Conservation (phyloP, 2,113 vertebrate species). For the Podilymbus podiceps region DNA sequence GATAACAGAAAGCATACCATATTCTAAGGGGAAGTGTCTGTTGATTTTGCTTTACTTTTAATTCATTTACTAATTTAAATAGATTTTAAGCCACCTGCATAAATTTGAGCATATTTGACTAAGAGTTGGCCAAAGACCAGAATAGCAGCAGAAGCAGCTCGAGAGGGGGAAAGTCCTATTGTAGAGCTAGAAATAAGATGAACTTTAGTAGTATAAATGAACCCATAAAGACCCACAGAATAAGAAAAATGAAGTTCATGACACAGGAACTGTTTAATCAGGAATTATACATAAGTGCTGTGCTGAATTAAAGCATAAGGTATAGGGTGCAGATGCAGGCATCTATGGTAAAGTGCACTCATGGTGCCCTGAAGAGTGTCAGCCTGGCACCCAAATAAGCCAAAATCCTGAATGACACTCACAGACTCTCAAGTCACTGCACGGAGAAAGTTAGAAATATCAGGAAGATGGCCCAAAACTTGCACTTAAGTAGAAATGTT, state of each 20-base stretch:
- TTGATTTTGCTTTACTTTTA: slow-evolving; percentile 48
- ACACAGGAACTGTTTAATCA: not conserved
- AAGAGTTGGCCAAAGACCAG: not conserved
- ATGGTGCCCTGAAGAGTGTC: not conserved
- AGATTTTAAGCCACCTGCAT: slow-evolving; percentile 48
- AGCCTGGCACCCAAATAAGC: not conserved
- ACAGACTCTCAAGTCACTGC: not conserved
- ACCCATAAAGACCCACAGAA: not conserved
- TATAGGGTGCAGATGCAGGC: not conserved
- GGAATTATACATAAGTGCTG: not conserved
- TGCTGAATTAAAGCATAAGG: not conserved
- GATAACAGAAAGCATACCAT: slow-evolving; percentile 19
- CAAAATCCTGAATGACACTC: not conserved
- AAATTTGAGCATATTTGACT: slow-evolving; percentile 14
- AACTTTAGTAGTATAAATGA: not conserved
- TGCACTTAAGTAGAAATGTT: not conserved
- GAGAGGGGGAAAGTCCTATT: not conserved
- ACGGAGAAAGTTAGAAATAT: not conserved
- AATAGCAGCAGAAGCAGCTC: not conserved
- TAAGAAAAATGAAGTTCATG: not conserved
- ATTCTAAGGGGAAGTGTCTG: slow-evolving; percentile 17
- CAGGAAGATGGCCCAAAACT: not conserved
- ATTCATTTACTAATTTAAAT: slow-evolving; percentile 42
- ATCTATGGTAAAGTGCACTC: not conserved
- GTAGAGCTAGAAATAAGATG: not conserved